Evolutionary conservation across 2,888 invertebrate species (phyloP), one percentile per base, ranked within the genome.

Genomic region (Zygogramma bicolorata): DNA sequence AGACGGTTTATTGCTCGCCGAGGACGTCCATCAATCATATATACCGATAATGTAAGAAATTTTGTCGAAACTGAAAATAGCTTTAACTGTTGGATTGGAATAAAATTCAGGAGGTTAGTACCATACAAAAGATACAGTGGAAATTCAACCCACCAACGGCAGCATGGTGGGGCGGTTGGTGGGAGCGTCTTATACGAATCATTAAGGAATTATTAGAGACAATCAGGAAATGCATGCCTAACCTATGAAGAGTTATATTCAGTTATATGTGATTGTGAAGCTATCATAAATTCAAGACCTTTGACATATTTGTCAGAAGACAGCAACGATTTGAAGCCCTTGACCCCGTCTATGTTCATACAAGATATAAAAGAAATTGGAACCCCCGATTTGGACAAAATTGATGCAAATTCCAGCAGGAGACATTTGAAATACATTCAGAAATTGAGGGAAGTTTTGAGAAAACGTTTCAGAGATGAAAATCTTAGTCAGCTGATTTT

Each of bases 91-190:
- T 59, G 18, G 18, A 59, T 34, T 31, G 34, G 59, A 15, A 34
- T 8, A 59, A 18, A 3, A 59, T 59, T 13, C 2, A 8, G 10
- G 59, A 34, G 6, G 20, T 18, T n/a, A 59, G 31, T 59, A 7
- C 18, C 31, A 31, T 18, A 59, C 59, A 59, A 13, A 31, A 13
- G 20, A 58, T 58, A 1, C n/a, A 59, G 18, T 59, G 59, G 59
- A 59, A 59, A 59, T 59, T 59, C 18, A 59, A 34, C 2, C 31
- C 34, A 59, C 59, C 31, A 29, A 5, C 18, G 18, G 34, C 59
- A 31, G 59, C 59, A 31, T 18, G 59, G 59, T 59, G 59, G 34
- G 59, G 59, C 22, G 59, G 1, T 31, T 59, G 59, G 59, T 59
- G 59, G 59, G 34, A 59, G 7, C 59, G 34, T 8, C 34, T 59